Evolutionary conservation across 2,797 vertebrate species (phyloP), one percentile per base, ranked within the genome.

Genomic region (Sebastes taczanowskii): DNA sequence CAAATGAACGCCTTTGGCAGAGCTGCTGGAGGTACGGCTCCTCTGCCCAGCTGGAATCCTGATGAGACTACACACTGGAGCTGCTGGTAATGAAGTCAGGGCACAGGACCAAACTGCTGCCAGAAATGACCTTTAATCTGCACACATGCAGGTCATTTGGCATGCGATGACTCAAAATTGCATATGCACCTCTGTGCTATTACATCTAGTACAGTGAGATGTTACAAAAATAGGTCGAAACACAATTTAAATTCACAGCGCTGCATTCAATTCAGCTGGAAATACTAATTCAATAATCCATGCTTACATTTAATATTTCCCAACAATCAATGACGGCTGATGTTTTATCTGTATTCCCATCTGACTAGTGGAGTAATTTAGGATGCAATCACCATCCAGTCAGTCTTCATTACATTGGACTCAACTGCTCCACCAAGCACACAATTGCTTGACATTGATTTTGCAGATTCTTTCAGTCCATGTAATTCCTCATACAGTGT

Each of bases 1-100:
- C 94, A 96, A 95, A 95, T 91, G 92, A 95, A 90, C 84, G 92
- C 92, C 92, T 94, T 94, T 93, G 92, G 92, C 93, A 90, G 86
- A 86, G 91, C 90, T 89, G 91, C 85, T 85, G 86, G 91, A 89
- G 92, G 92, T 93, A 87, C 64, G 22, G 83, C 83, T 92, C 71
- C 78, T 90, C 85, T 88, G 91, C 91, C 90, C 86, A 77, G 80
- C 82, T 81, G 84, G 89, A 94, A 93, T 92, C 89, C 91, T 93
- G 93, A 94, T 94, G 91, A 95, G 93, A 88, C 87, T 76, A 7
- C 49, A 22, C 80, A 79, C 70, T 65, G 71, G 84, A 86, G 89
- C 87, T 88, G 78, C 82, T 81, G 79, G 81, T 88, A 86, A 92
- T 92, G 87, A 92, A 93, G 83, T 89, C 89, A 82, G 89, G 88